A percentile compares a stretch with the other conserved stretches of the same genome.
phyloP scores from a whole-genome alignment of 2,797 vertebrate species.

The Hoplostethus atlanticus region DNA sequence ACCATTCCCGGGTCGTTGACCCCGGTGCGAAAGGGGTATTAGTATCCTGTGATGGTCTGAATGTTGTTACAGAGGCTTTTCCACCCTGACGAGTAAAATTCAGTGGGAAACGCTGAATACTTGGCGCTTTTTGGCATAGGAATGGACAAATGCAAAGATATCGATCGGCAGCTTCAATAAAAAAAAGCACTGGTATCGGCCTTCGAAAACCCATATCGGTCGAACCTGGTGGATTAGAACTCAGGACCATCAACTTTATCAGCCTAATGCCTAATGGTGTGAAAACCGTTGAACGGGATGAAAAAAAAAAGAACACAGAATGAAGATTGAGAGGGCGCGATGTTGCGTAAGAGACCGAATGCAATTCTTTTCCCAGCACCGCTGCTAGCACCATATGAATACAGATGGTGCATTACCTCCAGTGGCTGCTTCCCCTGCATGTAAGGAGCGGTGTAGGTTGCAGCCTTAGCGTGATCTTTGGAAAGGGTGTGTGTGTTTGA shows the following conservation, averaged over 20 bases:
- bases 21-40: too few relatives aligned
- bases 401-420: neutral
- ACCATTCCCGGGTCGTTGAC: too few relatives aligned
- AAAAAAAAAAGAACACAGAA: neutral
- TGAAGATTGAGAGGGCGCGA: neutral
- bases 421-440: neutral
- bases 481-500: constrained; percentile 21
- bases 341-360: neutral
- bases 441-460: constrained; percentile 31
- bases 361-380: neutral
- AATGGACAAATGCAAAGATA: too few relatives aligned
- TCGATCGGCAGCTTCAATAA: too few relatives aligned
- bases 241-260: constrained; percentile 25
- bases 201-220: too few relatives aligned
- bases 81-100: too few relatives aligned
- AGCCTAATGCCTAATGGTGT: constrained; percentile 20
- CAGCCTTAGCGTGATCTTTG: constrained; percentile 26
- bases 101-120: too few relatives aligned
- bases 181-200: too few relatives aligned
- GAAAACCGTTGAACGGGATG: neutral
- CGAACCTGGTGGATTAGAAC: neutral
- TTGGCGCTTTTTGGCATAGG: too few relatives aligned
- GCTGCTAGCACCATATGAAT: neutral
- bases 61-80: too few relatives aligned
- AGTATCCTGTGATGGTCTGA: too few relatives aligned